A percentile compares a stretch with the other conserved stretches of the same genome.
phyloP scores from a whole-genome alignment of 2,888 invertebrate species.

The Macrophya annulata region DNA sequence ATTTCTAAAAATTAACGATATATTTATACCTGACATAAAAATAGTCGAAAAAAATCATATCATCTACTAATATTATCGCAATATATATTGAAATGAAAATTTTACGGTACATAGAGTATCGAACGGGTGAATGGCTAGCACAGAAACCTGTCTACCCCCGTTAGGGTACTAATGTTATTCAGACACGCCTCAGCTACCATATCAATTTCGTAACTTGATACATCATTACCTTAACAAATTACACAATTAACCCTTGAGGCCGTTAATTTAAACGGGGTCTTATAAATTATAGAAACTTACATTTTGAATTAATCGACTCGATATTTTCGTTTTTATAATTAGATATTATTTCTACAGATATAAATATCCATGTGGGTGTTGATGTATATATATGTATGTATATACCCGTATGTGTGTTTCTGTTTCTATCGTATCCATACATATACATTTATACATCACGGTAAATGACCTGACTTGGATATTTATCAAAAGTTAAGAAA shows the following conservation, averaged over 20 bases:
- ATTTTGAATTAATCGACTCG: conserved; percentile 68
- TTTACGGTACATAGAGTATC: conserved; percentile 49
- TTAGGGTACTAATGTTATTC: conserved; percentile 44
- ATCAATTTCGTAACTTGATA: conserved; percentile 73
- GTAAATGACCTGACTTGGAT: conserved; percentile 35
- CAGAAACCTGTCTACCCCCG: conserved; percentile 43
- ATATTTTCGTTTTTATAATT: conserved; percentile 38
- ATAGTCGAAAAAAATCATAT: not conserved
- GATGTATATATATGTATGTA: not conserved
- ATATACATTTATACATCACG: not conserved
- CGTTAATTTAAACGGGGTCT: conserved; percentile 71
- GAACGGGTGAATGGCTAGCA: conserved; percentile 21
- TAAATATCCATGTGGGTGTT: not conserved
- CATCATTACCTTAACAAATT: conserved; percentile 73
- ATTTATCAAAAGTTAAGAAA: conserved; percentile 31
- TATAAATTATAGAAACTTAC: conserved; percentile 67
- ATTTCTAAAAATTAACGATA: not conserved
- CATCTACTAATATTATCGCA: not conserved
- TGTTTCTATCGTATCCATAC: not conserved
- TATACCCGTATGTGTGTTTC: not conserved
- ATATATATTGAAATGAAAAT: conserved; percentile 27
- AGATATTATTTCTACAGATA: not conserved
- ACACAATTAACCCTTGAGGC: conserved; percentile 69
- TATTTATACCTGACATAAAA: not conserved
- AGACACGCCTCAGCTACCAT: conserved; percentile 49